Conservation (phyloP, 2,888 invertebrate species). For the Pinctada fucata region DNA sequence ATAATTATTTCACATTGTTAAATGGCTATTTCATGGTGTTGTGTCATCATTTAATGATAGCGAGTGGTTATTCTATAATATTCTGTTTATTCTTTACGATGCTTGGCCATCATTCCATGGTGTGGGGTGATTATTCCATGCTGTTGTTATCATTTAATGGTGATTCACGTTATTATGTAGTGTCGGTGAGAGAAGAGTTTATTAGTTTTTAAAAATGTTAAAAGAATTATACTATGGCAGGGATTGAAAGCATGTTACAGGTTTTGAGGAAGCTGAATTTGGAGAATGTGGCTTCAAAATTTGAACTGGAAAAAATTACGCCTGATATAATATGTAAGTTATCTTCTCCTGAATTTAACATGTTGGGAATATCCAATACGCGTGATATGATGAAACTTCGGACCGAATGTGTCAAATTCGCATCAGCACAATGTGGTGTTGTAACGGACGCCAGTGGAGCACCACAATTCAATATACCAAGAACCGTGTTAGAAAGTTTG, state of each 20-base stretch:
- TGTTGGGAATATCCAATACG: slow-evolving; percentile 1
- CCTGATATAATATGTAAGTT: slow-evolving; percentile 11
- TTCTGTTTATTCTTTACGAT: too few relatives aligned
- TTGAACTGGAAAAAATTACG: not conserved
- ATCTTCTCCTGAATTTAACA: not conserved
- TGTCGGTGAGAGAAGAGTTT: not conserved
- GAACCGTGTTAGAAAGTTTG: not conserved
- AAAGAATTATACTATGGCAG: not conserved
- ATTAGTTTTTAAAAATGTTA: not conserved
- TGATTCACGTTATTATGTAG: not conserved
- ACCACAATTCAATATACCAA: slow-evolving; percentile 16
- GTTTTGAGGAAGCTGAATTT: not conserved
- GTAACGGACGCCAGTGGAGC: not conserved
- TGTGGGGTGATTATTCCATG: not conserved
- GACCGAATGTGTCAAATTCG: slow-evolving; percentile 10
- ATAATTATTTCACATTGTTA: not conserved
- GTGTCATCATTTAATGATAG: not conserved
- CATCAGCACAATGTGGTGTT: not conserved
- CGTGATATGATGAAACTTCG: slow-evolving; percentile 21
- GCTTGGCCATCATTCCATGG: not conserved
- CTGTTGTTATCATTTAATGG: not conserved
- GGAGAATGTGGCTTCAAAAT: not conserved
- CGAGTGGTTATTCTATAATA: not conserved
- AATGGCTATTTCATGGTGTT: not conserved
- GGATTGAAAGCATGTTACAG: not conserved